Evolutionary conservation across 1,140 invertebrate genomes (phyloP), one percentile per base, ranked within the genome.

Genomic region (Drosophila triauraria): DNA sequence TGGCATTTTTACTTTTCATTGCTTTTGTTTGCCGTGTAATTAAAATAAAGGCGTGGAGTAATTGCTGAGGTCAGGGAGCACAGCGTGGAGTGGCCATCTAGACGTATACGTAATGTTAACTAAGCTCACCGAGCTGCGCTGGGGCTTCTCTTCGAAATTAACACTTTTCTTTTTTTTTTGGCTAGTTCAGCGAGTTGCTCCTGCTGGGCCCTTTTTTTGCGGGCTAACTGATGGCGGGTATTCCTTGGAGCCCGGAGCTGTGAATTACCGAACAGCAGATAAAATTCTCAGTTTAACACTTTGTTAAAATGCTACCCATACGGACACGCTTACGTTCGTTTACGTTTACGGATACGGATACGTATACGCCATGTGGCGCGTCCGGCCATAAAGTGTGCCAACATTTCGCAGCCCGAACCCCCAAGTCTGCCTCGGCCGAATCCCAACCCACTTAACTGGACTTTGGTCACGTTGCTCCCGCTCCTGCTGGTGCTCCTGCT

Each of bases 261-360:
- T 86, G 83, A 86, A 82, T 85, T 88, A 85, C 85, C 81, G 78
- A 85, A 90, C 74, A 68, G 85, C 86, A 91, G 85, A 90, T 90
- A 90, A 90, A 90, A 90, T 90, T 90, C 85, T 90, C 85, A 90
- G 81, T 90, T 90, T 90, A 90, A 90, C 85, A 90, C 82, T 90
- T 90, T 91, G 86, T 91, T 90, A 90, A 87, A 90, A 90, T 90
- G 85, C 75, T 68, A 75, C 78, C 80, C 72, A 71, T 68, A 82
- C 75, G 71, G 62, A 56, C 50, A 32, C 43, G 53, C 53, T 57
- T 76, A 76, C 74, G 68, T 72, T 72, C 67, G 67, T 43, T 72
- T 72, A 60, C 70, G 68, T 59, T 72, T 72, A 74, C 71, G 65
- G 50, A 44, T 80, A 67, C 50, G 50, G 50, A 54, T 54, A 54